Evolutionary conservation across 2,888 invertebrate genomes (phyloP).

Genomic region (Tipula vernalis): DNA sequence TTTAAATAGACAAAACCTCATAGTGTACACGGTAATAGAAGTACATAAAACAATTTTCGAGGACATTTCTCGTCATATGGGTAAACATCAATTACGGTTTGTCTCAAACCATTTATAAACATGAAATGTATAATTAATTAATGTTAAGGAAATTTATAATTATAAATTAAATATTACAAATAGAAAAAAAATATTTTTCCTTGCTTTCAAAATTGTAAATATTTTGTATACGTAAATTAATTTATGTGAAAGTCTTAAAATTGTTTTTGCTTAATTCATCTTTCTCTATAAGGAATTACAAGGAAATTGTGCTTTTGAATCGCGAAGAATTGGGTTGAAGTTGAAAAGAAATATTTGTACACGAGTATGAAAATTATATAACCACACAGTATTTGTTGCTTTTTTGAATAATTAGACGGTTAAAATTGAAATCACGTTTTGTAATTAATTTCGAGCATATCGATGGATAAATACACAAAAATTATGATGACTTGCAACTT

Average conservation of each 20-base stretch:
- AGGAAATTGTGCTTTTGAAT: neutral
- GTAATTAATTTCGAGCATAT: neutral
- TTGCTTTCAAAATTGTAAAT: neutral
- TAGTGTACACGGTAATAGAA: neutral
- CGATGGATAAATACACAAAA: neutral
- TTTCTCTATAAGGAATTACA: constrained; percentile 4
- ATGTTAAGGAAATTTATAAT: neutral
- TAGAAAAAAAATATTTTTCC: neutral
- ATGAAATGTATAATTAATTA: neutral
- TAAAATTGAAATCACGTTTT: neutral
- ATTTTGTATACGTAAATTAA: neutral
- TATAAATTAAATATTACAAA: neutral
- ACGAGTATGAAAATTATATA: neutral
- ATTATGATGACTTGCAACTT: neutral
- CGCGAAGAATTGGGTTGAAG: neutral
- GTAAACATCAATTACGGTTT: neutral
- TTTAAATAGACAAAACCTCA: neutral
- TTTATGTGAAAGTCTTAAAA: neutral
- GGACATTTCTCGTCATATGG: neutral
- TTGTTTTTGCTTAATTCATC: neutral
- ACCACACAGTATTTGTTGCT: neutral
- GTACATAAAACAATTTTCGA: neutral
- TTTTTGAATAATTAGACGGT: neutral
- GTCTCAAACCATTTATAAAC: neutral
- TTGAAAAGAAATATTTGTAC: neutral